Evolutionary conservation across 2,113 vertebrate species (phyloP).

Genomic region (Oreochromis aureus): DNA sequence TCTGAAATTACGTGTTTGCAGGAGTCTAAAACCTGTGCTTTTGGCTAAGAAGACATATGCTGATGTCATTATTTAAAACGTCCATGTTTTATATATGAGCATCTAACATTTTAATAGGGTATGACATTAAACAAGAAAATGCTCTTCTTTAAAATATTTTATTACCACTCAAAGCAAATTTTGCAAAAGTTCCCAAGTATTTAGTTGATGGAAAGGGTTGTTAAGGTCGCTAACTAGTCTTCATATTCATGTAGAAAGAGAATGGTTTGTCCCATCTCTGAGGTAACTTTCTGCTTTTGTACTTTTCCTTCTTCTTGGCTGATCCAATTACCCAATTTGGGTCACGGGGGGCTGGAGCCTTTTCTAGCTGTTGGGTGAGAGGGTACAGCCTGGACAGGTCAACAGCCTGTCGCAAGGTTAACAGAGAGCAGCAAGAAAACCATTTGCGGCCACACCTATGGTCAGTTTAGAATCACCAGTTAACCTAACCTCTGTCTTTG

Average conservation of each 20-base stretch:
- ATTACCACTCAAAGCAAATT: not conserved
- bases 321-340: not conserved
- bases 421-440: not conserved
- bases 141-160: not conserved
- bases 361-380: not conserved
- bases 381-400: not conserved
- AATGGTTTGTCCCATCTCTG: rapidly evolving
- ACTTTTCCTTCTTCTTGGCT: not conserved
- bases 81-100: not conserved
- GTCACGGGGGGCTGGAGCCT: not conserved
- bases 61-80: not conserved
- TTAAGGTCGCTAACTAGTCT: not conserved
- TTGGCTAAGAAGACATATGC: not conserved
- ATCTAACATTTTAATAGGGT: not conserved
- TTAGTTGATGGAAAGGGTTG: not conserved
- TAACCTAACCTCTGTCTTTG: not conserved
- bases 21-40: not conserved
- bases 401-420: not conserved
- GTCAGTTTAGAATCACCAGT: not conserved
- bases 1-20: not conserved
- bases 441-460: not conserved
- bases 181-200: not conserved
- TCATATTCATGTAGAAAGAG: not conserved
- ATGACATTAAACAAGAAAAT: not conserved
- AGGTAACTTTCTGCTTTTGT: not conserved